Evolutionary conservation across 2,797 vertebrate species (phyloP), one percentile per base, ranked within the genome.

Genomic region (Alcedo quadribrachys): DNA sequence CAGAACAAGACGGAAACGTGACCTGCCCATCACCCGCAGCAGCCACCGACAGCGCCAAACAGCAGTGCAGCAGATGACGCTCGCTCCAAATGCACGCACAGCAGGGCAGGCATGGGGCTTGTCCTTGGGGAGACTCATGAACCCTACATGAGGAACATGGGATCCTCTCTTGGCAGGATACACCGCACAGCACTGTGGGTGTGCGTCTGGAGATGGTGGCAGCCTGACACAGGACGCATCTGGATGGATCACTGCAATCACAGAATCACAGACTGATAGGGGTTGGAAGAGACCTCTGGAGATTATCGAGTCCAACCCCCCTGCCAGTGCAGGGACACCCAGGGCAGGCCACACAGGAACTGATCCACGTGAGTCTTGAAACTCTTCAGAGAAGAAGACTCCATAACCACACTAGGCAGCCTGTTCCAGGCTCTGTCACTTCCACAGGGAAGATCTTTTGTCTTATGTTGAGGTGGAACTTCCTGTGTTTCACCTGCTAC

Each of bases 71-170:
- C 54, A 16, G 54, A 25, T 1, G 37, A 19, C 2, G 43, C 58
- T 88, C 11, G 1, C 75, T 75, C 57, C 65, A 60, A 28, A 50
- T 4, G 3, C 55, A 46, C 7, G 25, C 48, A 27, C 0, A 0
- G 73, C 66, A 27, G 37, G 32, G 27, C 51, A 74, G 65, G 25
- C 50, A 9, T 8, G 1, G 15, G 27, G 48, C 48, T 1, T 35
- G 71, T 5, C 54, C 62, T 15, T n/a, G 51, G 42, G 57, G 87
- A 60, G 32, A 18, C 18, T 28, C 5, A 2, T 5, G 35, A 67
- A 28, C 33, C 45, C 22, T 16, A 9, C 35, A 8, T 0, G 3
- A 58, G 69, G 74, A 51, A 55, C 0, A 0, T 2, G 55, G 63
- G 70, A 48, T 19, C 19, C 22, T 55, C 63, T 60, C 46, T 2